These are phyloP conservation scores for Zaprionus obscuricornis DNA, from an alignment of 2,888 invertebrate species.

Conservation along the genomic window DNA sequence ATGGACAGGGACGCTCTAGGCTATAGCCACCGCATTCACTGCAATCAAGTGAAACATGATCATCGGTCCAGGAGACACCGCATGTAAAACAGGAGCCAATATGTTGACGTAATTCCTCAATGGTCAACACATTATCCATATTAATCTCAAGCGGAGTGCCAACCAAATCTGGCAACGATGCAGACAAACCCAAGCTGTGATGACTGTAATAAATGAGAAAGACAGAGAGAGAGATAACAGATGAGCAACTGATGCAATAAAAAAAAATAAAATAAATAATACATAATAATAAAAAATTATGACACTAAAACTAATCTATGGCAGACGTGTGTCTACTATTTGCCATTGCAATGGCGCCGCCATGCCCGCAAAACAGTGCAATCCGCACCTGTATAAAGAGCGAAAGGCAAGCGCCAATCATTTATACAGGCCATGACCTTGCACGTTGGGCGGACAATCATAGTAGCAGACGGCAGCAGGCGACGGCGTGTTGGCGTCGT, in stretches of 20 bases:
- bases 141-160: conserved; percentile 82
- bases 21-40: conserved; percentile 92
- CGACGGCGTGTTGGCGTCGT: conserved; percentile 4
- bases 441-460: conserved; percentile 58
- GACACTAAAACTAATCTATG: too few relatives aligned
- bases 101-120: conserved; percentile 88
- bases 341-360: not conserved
- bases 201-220: conserved; percentile 79
- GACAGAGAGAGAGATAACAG: not conserved
- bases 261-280: too few relatives aligned
- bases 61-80: conserved; percentile 91
- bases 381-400: conserved; percentile 35
- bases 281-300: not conserved
- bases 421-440: conserved; percentile 63
- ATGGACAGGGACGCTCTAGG: conserved; percentile 89
- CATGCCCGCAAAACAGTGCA: too few relatives aligned
- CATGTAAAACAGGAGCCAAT: conserved; percentile 91
- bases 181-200: conserved; percentile 82
- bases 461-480: conserved; percentile 16
- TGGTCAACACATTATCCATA: conserved; percentile 86
- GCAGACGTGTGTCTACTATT: too few relatives aligned
- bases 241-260: conserved; percentile 24
- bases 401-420: conserved; percentile 34
- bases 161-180: conserved; percentile 82
- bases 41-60: conserved; percentile 90